Evolutionary conservation across 92 coral and sea anemone genomes (phyloP).

Genomic region (Palythoa grandiflora): DNA sequence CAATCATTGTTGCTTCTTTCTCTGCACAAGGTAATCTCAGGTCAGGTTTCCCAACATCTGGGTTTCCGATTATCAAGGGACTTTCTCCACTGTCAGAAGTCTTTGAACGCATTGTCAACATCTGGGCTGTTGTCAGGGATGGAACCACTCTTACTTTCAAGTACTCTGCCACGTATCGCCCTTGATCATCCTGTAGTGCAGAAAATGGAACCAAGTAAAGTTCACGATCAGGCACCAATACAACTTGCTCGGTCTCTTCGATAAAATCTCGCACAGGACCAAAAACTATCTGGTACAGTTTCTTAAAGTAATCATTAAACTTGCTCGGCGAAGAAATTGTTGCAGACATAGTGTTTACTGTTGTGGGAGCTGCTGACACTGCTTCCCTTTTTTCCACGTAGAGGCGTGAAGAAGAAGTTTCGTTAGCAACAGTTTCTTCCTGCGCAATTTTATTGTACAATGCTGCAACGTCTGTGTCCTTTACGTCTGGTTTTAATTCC

Average conservation of each 20-base stretch:
- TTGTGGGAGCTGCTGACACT: background rate
- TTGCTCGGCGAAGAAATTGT: background rate
- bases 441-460: no score
- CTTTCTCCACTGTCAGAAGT: background rate
- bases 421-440: background rate
- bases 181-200: no score
- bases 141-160: background rate
- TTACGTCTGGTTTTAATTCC: background rate
- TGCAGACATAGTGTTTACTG: background rate
- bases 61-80: conserved; percentile 3
- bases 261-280: no score
- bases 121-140: background rate
- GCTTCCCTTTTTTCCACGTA: background rate
- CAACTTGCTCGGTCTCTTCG: no score
- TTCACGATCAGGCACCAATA: no score
- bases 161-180: background rate
- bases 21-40: background rate
- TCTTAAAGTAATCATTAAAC: background rate
- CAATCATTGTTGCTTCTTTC: background rate
- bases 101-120: background rate
- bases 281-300: background rate
- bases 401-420: background rate
- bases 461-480: background rate
- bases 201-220: no score
- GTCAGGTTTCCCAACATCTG: background rate